Conservation (phyloP, 2,888 invertebrate genomes). For the Lucinisca nassula region DNA sequence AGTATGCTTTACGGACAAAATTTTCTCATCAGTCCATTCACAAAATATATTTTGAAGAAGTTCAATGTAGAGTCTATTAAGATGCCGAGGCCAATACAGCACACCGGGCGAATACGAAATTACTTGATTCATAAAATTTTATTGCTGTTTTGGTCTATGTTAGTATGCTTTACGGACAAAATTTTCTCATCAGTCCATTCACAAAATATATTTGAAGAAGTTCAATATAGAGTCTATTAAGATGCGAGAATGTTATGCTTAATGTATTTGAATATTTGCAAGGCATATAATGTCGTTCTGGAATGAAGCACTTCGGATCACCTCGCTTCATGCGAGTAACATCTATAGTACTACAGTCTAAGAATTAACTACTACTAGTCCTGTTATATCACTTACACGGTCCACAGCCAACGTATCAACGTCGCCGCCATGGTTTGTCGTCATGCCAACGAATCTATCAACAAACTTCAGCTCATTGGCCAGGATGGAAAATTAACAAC, state of each 20-base stretch:
- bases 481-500: constrained; percentile 7
- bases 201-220: not conserved
- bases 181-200: not conserved
- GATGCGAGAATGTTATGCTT: constrained; percentile 15
- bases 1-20: too few species aligned
- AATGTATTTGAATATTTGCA: constrained; percentile 12
- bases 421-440: constrained; percentile 13
- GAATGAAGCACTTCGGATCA: constrained; percentile 63
- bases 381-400: constrained; percentile 17
- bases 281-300: constrained; percentile 50
- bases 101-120: too few species aligned
- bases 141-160: too few species aligned
- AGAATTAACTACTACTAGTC: not conserved
- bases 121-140: too few species aligned
- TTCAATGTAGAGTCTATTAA: not conserved
- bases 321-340: constrained; percentile 14
- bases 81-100: too few species aligned
- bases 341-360: not conserved
- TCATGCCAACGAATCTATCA: constrained; percentile 16
- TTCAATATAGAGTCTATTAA: not conserved
- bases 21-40: not conserved
- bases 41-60: not conserved
- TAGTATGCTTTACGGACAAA: too few species aligned
- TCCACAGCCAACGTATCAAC: constrained; percentile 1
- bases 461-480: not conserved